Evolutionary conservation across 2,888 invertebrate species (phyloP), one percentile per base, ranked within the genome.

Genomic region (Chalcosyrphus nemorum): DNA sequence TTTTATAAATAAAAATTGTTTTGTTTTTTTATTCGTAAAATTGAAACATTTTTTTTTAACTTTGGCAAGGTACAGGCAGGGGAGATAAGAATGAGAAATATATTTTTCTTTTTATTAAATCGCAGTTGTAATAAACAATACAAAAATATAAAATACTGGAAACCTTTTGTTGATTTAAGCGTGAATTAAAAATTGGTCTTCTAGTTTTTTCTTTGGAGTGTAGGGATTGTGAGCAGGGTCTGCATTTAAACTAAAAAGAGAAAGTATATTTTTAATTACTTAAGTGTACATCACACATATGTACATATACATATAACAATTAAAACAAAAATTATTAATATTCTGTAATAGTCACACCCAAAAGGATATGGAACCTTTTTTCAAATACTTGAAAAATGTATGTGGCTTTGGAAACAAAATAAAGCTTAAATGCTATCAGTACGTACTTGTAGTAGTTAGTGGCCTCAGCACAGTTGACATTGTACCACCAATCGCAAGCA

Each of bases 401-500:
- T n/a, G n/a, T n/a, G n/a, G n/a, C n/a, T n/a, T n/a, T n/a, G n/a
- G n/a, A n/a, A n/a, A n/a, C n/a, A n/a, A n/a, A n/a, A n/a, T n/a
- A n/a, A n/a, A n/a, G n/a, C n/a, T n/a, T n/a, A n/a, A n/a, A n/a
- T n/a, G n/a, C n/a, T 45, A 17, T 57, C n/a, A 27, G 41, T 47
- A 89, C 92, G 92, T 90, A 96, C 96, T 94, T 94, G 92, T 96
- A 97, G 81, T 94, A 93, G 35, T 93, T 92, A 2, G 93, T 93
- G n/a, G 97, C 95, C 80, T 95, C 93, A 3, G 94, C 94, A 88
- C 97, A 97, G 89, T 97, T 95, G 0, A 97, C 96, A 89, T 97
- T 97, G 93, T 96, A 96, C 97, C 97, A 97, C 97, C 97, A 97
- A 90, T 97, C 97, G 88, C 97, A 97, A 1, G 96, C 94, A 88